Evolutionary conservation across 1,140 invertebrate species (phyloP).

Genomic region (Scaptomyza graminum): DNA sequence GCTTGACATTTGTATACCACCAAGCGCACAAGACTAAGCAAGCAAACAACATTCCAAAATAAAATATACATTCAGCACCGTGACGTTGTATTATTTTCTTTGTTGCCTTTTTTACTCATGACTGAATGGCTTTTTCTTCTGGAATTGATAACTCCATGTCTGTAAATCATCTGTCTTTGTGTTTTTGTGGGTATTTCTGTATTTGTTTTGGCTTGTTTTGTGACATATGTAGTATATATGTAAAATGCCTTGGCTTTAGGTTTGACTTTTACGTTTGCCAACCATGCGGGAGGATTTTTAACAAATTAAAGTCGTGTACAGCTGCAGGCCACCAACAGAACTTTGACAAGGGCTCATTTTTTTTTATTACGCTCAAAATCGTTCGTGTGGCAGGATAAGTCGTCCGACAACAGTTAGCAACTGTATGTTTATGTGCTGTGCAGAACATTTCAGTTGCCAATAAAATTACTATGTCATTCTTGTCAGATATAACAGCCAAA

Average conservation of each 20-base stretch:
- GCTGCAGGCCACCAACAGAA: slow-evolving; percentile 37
- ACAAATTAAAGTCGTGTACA: slow-evolving; percentile 72
- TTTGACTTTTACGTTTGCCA: slow-evolving; percentile 5
- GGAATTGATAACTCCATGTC: slow-evolving; percentile 66
- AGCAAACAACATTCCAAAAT: slow-evolving; percentile 30
- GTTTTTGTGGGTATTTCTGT: slow-evolving; percentile 13
- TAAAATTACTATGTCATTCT: slow-evolving; percentile 12
- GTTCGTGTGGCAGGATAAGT: slow-evolving; percentile 65
- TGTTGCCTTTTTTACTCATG: slow-evolving; percentile 65
- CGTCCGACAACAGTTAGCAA: slow-evolving; percentile 11
- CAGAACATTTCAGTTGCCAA: slow-evolving; percentile 30
- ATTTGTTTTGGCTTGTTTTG: background rate
- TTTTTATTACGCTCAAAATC: slow-evolving; percentile 56
- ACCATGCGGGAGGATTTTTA: slow-evolving; percentile 45
- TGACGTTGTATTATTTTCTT: slow-evolving; percentile 54
- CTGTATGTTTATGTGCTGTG: background rate
- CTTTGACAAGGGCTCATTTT: slow-evolving; percentile 39
- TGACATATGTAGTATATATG: slow-evolving; percentile 16
- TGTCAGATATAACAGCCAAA: background rate
- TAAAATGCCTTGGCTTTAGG: slow-evolving; percentile 55
- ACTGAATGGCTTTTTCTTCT: slow-evolving; percentile 74
- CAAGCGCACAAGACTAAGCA: slow-evolving; percentile 30
- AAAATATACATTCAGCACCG: slow-evolving; percentile 51
- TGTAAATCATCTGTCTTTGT: slow-evolving; percentile 18
- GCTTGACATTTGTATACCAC: slow-evolving; percentile 65